These are phyloP conservation scores for Myrmecophaga tridactyla DNA, from an alignment of 2,113 vertebrate genomes.

Conservation along the genomic window DNA sequence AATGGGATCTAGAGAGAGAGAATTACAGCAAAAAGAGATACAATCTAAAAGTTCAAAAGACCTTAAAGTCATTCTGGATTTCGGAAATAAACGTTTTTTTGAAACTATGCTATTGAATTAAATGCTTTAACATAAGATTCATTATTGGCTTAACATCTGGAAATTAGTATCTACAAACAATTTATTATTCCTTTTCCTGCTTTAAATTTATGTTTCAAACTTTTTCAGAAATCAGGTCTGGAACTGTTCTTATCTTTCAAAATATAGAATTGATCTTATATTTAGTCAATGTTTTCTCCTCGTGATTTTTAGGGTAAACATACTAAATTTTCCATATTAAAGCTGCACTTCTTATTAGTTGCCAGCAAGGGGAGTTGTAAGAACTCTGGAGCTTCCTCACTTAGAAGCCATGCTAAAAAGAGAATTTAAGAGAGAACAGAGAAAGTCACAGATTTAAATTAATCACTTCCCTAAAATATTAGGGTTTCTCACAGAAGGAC, in stretches of 20 bases:
- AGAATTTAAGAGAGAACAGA: neutral
- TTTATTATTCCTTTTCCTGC: neutral
- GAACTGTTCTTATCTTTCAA: neutral
- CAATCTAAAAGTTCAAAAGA: neutral
- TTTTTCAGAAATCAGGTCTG: neutral
- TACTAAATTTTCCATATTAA: neutral
- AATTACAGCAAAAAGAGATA: neutral
- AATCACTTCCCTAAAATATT: neutral
- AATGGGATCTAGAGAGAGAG: neutral
- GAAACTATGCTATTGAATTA: neutral
- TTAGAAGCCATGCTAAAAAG: neutral
- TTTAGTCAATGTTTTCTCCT: neutral
- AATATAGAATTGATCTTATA: neutral
- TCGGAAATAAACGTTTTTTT: neutral
- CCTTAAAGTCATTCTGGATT: neutral
- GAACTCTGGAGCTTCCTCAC: constrained; percentile 37
- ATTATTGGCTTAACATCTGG: neutral
- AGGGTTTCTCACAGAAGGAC: neutral
- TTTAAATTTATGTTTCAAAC: neutral
- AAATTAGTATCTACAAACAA: neutral
- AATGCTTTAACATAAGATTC: neutral
- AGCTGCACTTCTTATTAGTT: constrained; percentile 31
- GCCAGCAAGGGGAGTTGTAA: constrained; percentile 72
- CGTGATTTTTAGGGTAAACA: neutral
- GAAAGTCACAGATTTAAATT: constrained; percentile 37